Evolutionary conservation across 2,113 vertebrate genomes (phyloP).

Genomic region (Ictalurus punctatus): DNA sequence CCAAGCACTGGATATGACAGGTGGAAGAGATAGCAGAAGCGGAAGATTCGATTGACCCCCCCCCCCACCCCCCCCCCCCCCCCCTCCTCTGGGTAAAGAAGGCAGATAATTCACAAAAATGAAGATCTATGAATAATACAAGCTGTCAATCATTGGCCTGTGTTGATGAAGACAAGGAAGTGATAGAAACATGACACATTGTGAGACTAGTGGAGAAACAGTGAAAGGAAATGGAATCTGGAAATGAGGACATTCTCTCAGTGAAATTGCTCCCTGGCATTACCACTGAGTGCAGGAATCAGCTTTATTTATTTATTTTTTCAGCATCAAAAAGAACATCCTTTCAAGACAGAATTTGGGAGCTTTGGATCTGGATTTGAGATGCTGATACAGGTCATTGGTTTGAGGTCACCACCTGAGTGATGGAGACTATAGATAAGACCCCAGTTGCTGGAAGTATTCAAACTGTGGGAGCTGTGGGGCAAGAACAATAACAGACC

Average conservation of each 20-base stretch:
- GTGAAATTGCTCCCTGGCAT: no score
- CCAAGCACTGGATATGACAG: slow-evolving; percentile 65
- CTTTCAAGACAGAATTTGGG: neutral
- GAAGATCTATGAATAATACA: slow-evolving; percentile 65
- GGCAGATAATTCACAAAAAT: slow-evolving; percentile 56
- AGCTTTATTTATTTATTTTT: neutral
- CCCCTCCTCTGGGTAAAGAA: slow-evolving; percentile 52
- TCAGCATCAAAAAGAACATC: neutral
- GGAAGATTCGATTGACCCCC: slow-evolving; percentile 62
- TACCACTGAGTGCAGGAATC: neutral
- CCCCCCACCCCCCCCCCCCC: slow-evolving; percentile 30
- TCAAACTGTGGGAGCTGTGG: neutral
- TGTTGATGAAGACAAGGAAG: slow-evolving; percentile 66
- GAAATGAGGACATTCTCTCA: neutral
- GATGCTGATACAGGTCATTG: neutral
- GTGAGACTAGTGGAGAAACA: slow-evolving; percentile 19
- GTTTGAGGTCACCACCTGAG: neutral
- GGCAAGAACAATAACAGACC: neutral
- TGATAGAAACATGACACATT: slow-evolving; percentile 54
- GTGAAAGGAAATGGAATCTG: neutral
- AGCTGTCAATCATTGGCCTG: slow-evolving; percentile 69
- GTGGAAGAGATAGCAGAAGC: slow-evolving; percentile 70
- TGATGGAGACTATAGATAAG: neutral
- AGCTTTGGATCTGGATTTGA: neutral
- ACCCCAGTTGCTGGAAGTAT: neutral